These are phyloP conservation scores for Ochropleura leucogaster DNA, from an alignment of 2,888 invertebrate genomes.

Conservation along the genomic window DNA sequence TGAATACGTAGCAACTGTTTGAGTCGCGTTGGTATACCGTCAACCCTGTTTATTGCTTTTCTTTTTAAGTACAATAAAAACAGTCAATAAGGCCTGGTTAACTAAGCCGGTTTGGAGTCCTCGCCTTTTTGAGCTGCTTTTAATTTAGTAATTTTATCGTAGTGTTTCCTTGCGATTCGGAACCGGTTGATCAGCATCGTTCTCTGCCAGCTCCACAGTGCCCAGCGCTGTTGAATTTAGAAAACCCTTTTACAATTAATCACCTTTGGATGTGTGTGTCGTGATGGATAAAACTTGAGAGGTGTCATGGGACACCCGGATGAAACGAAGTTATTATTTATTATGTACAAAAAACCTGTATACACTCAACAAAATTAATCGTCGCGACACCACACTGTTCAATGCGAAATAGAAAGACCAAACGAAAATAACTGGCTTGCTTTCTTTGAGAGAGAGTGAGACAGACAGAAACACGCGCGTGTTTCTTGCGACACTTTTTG, in stretches of 20 bases:
- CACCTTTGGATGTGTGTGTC: no score
- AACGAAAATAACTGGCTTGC: no score
- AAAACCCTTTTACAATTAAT: constrained; percentile 1
- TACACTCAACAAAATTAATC: no score
- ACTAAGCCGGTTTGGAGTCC: constrained; percentile 59
- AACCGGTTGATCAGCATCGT: constrained; percentile 76
- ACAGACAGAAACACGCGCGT: no score
- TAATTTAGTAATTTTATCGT: constrained; percentile 74
- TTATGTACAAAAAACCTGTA: no score
- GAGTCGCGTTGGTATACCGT: background rate
- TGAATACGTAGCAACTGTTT: background rate
- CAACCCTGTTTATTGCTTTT: background rate
- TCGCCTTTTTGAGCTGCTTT: constrained; percentile 60
- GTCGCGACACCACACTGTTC: no score
- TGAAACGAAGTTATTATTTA: no score
- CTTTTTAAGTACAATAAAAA: background rate
- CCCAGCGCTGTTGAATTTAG: constrained; percentile 76
- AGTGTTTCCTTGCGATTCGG: constrained; percentile 77
- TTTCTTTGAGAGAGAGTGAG: no score
- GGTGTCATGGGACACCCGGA: no score
- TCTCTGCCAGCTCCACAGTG: constrained; percentile 82
- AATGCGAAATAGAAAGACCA: no score
- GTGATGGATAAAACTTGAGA: no score
- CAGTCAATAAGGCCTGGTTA: background rate
- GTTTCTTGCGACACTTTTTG: no score